A percentile compares a stretch with the other conserved stretches of the same genome.
These are phyloP conservation scores for Euleptes europaea DNA, from an alignment of 2,113 vertebrate species.

Conservation along the genomic window DNA sequence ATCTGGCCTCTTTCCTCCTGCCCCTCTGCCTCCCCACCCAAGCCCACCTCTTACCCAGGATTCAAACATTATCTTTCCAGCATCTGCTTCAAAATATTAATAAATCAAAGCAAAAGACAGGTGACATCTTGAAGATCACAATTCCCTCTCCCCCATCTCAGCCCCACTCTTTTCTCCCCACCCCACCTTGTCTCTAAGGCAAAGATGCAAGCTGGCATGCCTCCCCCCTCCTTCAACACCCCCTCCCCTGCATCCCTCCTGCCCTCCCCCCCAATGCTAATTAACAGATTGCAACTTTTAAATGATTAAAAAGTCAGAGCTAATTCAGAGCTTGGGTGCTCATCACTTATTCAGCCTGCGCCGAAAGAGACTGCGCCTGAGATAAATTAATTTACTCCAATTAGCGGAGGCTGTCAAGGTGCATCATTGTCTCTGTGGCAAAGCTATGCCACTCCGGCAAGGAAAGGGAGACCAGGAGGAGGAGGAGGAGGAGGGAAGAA, in stretches of 20 bases:
- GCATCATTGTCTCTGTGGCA: slow-evolving; percentile 68
- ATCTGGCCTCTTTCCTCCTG: slow-evolving; percentile 60
- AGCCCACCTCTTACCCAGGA: neutral
- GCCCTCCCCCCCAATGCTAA: slow-evolving; percentile 70
- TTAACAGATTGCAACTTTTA: slow-evolving; percentile 82
- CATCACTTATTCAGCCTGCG: slow-evolving; percentile 78
- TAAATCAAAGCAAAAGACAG: slow-evolving; percentile 44
- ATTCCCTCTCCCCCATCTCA: slow-evolving; percentile 20
- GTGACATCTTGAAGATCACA: slow-evolving; percentile 62
- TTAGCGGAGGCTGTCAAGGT: slow-evolving; percentile 79
- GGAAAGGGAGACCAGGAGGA: neutral
- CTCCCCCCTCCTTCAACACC: neutral
- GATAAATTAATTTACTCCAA: slow-evolving; percentile 83
- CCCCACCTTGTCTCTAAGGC: neutral
- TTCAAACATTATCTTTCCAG: neutral
- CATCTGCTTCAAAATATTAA: slow-evolving; percentile 43
- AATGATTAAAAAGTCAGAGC: slow-evolving; percentile 83
- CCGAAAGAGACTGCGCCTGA: slow-evolving; percentile 71
- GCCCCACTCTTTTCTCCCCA: neutral
- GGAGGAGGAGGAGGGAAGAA: too few species aligned
- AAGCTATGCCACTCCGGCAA: neutral
- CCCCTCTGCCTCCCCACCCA: slow-evolving; percentile 19
- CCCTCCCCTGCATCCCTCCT: slow-evolving; percentile 75
- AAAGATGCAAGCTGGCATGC: neutral
- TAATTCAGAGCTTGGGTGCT: slow-evolving; percentile 69